These are phyloP conservation scores for Bucco capensis DNA, from an alignment of 2,113 vertebrate species.

Conservation along the genomic window DNA sequence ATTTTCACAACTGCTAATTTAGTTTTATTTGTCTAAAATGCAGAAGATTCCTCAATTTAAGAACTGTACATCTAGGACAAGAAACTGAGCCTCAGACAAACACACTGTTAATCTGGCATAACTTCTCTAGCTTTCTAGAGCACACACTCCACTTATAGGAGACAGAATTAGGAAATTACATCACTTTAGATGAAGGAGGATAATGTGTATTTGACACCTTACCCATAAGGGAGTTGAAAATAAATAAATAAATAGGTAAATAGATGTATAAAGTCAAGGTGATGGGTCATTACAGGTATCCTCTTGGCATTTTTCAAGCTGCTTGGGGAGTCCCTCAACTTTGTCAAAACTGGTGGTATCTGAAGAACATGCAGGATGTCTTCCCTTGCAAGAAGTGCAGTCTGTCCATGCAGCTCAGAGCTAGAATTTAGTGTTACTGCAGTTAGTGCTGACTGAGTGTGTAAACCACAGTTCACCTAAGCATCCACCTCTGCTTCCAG, in stretches of 20 bases:
- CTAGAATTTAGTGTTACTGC: neutral
- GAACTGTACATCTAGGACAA: neutral
- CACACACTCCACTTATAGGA: neutral
- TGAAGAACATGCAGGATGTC: neutral
- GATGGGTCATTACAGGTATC: neutral
- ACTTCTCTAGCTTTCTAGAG: neutral
- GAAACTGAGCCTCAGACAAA: accelerated
- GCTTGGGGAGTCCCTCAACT: neutral
- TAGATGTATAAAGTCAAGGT: neutral
- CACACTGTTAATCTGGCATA: neutral
- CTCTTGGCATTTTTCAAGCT: neutral
- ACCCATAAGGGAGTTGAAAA: neutral
- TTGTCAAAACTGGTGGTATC: neutral
- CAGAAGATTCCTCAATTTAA: neutral
- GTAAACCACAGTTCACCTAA: neutral
- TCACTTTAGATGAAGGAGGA: neutral
- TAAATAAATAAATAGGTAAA: no score
- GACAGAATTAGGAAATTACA: neutral
- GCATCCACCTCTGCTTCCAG: neutral
- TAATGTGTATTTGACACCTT: neutral
- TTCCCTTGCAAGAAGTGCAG: neutral
- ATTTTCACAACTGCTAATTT: neutral
- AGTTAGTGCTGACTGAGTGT: accelerated
- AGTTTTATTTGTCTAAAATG: neutral
- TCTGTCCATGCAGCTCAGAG: neutral